Conservation (phyloP, 2,113 vertebrate genomes). For the Riparia riparia region DNA sequence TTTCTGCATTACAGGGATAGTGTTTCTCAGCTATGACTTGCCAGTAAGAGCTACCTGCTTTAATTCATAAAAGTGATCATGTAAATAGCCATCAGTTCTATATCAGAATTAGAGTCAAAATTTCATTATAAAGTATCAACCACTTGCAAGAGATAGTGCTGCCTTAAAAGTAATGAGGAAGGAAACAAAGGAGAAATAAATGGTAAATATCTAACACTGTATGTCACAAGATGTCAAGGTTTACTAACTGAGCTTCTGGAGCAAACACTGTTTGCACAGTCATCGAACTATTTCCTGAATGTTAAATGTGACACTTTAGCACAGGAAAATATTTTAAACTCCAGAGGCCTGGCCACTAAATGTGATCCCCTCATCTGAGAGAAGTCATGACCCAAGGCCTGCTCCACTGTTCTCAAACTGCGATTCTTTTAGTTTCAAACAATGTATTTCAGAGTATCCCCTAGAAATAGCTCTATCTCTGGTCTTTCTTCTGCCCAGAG, state of each 20-base stretch:
- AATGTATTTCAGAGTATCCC: conserved; percentile 47
- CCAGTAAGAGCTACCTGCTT: conserved; percentile 36
- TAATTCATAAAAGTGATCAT: conserved; percentile 35
- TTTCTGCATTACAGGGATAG: conserved; percentile 18
- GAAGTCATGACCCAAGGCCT: conserved; percentile 12
- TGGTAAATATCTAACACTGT: conserved; percentile 2
- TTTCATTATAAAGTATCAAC: conserved; percentile 7
- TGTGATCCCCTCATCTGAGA: neutral
- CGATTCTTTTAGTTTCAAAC: conserved; percentile 46
- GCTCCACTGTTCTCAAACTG: conserved; percentile 50
- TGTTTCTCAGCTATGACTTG: neutral
- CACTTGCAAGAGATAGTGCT: neutral
- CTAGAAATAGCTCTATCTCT: conserved; percentile 59
- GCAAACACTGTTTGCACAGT: neutral
- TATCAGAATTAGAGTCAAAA: conserved; percentile 33
- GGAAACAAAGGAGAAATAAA: neutral
- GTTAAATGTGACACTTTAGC: conserved; percentile 17
- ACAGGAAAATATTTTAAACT: conserved; percentile 33
- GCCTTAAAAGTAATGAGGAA: neutral
- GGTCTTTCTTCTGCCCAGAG: conserved; percentile 54
- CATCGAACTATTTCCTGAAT: neutral
- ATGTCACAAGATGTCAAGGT: neutral
- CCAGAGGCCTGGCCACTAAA: conserved; percentile 53
- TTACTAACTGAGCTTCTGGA: conserved; percentile 35
- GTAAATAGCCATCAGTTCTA: neutral